Percentiles rank a stretch among this genome's conserved stretches.
These are phyloP conservation scores for Heteronetta atricapilla DNA, from an alignment of 2,113 vertebrate genomes.

Conservation along the genomic window DNA sequence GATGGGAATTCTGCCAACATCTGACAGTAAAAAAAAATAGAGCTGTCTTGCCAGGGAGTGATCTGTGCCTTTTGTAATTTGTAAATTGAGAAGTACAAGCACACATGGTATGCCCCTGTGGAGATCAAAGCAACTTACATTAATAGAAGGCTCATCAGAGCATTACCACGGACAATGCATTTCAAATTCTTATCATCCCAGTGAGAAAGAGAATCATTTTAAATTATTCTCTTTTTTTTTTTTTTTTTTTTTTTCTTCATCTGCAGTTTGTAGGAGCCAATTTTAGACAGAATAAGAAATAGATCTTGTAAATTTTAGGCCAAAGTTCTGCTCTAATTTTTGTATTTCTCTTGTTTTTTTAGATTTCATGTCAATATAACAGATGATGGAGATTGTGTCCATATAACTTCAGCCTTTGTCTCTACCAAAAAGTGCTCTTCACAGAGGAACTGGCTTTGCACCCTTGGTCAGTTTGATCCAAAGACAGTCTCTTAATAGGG, in stretches of 20 bases:
- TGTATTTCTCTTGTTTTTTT: not conserved
- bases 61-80: not conserved
- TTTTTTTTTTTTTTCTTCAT: not conserved
- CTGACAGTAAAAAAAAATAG: too few species aligned
- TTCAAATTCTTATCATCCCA: not conserved
- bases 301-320: not conserved
- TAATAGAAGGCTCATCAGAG: not conserved
- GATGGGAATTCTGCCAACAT: too few species aligned
- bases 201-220: not conserved
- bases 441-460: not conserved
- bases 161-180: not conserved
- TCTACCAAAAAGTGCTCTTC: not conserved
- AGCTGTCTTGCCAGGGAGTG: too few species aligned
- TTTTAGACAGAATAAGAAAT: not conserved
- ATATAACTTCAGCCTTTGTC: not conserved
- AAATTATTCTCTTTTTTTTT: not conserved
- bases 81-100: not conserved
- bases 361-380: not conserved
- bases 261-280: not conserved
- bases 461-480: not conserved
- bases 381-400: not conserved
- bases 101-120: not conserved
- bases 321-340: not conserved
- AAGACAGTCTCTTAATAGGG: not conserved
- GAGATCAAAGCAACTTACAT: not conserved